Evolutionary conservation across 2,797 vertebrate genomes (phyloP).

Genomic region (Alcedo atthis): DNA sequence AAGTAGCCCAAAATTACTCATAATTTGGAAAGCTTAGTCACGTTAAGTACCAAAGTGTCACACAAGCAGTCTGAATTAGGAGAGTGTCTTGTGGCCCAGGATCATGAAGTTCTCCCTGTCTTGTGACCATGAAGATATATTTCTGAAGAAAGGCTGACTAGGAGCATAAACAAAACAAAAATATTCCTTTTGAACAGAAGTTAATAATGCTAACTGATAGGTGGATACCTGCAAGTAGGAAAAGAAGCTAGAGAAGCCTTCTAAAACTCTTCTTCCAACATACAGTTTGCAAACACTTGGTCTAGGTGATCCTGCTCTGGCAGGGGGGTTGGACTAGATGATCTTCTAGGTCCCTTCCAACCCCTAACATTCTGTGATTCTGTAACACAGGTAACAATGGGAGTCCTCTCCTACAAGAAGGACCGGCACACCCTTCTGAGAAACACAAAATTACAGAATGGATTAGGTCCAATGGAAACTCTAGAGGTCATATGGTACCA

Average conservation of each 20-base stretch:
- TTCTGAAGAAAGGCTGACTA: neutral
- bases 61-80: neutral
- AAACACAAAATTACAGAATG: neutral
- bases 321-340: no score
- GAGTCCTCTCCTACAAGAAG: neutral
- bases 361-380: no score
- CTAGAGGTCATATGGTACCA: neutral
- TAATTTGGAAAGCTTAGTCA: neutral
- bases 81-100: neutral
- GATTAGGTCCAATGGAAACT: neutral
- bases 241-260: neutral
- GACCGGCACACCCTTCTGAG: neutral
- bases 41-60: neutral
- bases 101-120: neutral
- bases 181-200: neutral
- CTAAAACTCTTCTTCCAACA: neutral
- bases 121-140: neutral
- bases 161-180: neutral
- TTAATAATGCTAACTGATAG: rapidly evolving
- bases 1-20: neutral
- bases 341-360: no score
- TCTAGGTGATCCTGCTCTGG: no score
- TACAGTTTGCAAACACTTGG: neutral
- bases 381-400: neutral
- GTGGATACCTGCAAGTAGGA: neutral